These are phyloP conservation scores for Pangasianodon gigas DNA, from an alignment of 2,113 vertebrate species.

Conservation along the genomic window DNA sequence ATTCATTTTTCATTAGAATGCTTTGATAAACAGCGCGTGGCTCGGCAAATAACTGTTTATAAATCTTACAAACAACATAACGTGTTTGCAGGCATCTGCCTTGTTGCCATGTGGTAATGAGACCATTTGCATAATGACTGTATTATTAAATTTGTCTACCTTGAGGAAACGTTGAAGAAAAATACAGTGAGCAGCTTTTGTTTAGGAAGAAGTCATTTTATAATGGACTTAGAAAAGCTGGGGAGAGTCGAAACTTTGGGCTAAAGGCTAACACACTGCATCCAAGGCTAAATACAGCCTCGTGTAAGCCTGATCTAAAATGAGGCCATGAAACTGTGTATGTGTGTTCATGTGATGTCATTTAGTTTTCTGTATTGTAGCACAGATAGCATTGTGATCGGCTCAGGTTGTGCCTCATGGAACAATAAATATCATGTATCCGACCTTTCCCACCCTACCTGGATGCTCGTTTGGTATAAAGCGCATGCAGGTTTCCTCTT, in stretches of 20 bases:
- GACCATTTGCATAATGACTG: conserved; percentile 87
- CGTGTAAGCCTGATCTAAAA: not conserved
- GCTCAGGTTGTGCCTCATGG: not conserved
- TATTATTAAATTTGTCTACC: conserved; percentile 83
- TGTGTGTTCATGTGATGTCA: not conserved
- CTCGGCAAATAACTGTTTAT: conserved; percentile 63
- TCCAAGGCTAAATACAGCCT: not conserved
- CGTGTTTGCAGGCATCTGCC: conserved; percentile 75
- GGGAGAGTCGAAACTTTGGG: not conserved
- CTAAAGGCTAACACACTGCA: conserved; percentile 9
- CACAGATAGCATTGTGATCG: not conserved
- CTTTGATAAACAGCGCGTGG: conserved; percentile 79
- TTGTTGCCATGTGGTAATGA: conserved; percentile 81
- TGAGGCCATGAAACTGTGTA: not conserved
- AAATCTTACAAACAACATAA: conserved; percentile 81
- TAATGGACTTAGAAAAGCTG: conserved; percentile 57
- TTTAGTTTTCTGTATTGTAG: not conserved
- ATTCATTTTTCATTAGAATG: conserved; percentile 70
- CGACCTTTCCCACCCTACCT: not conserved
- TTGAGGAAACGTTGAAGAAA: conserved; percentile 83
- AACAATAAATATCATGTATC: not conserved
- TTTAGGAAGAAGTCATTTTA: conserved; percentile 71
- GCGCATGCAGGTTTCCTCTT: not conserved
- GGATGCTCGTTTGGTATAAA: not conserved
- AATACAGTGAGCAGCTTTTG: conserved; percentile 55